Percentiles rank a stretch among this genome's conserved stretches.
Conservation (phyloP, 2,888 invertebrate genomes). For the Caradrina clavipalpis region DNA sequence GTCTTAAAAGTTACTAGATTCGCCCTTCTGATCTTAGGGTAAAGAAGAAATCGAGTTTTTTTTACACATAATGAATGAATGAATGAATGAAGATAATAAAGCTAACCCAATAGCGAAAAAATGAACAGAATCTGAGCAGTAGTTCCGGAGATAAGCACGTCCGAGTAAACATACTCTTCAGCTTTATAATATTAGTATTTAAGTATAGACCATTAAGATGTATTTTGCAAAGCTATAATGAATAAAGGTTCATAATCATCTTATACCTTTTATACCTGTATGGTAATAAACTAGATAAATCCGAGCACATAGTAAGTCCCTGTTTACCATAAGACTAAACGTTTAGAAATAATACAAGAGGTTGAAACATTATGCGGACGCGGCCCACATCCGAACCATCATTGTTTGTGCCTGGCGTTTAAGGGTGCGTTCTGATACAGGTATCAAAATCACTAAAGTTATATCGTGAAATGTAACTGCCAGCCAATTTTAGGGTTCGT, state of each 20-base stretch:
- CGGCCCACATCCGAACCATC: slow-evolving; percentile 69
- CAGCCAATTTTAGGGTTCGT: not conserved
- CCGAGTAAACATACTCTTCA: too few relatives aligned
- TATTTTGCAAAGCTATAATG: too few relatives aligned
- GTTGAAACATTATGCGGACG: slow-evolving; percentile 49
- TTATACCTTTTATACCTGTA: slow-evolving; percentile 1
- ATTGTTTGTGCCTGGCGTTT: slow-evolving; percentile 66
- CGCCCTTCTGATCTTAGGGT: too few relatives aligned
- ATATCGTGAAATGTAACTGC: not conserved
- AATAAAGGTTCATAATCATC: not conserved
- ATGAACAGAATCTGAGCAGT: too few relatives aligned
- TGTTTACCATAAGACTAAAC: slow-evolving; percentile 47
- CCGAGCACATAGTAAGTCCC: slow-evolving; percentile 30
- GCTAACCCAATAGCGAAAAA: too few relatives aligned
- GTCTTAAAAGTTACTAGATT: too few relatives aligned
- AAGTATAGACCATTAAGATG: too few relatives aligned
- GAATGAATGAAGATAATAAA: too few relatives aligned
- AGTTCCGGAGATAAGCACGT: too few relatives aligned
- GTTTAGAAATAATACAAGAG: slow-evolving; percentile 54
- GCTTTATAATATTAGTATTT: too few relatives aligned
- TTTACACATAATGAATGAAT: too few relatives aligned
- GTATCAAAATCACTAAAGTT: not conserved
- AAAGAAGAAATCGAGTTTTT: too few relatives aligned
- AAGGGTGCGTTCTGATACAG: slow-evolving; percentile 52
- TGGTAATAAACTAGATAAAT: slow-evolving; percentile 36